These are phyloP conservation scores for Scolopax bukidnonensis DNA, from an alignment of 2,797 vertebrate genomes.

Conservation along the genomic window DNA sequence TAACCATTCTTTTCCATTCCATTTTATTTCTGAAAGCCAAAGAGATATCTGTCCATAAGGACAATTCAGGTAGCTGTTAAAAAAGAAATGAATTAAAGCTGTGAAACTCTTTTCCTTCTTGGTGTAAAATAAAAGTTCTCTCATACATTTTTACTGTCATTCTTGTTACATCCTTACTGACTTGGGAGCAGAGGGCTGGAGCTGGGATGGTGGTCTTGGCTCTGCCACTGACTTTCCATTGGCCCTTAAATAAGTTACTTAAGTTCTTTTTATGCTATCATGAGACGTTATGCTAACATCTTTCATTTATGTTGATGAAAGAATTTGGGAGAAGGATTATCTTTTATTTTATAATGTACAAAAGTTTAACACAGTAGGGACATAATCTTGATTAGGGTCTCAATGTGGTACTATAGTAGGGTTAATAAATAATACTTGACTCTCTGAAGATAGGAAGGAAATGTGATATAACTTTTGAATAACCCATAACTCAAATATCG, in stretches of 20 bases:
- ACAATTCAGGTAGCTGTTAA: background rate
- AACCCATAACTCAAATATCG: slow-evolving; percentile 24
- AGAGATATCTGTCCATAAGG: background rate
- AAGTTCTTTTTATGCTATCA: background rate
- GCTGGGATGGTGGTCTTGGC: background rate
- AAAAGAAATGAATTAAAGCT: background rate
- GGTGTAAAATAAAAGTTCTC: background rate
- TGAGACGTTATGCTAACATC: background rate
- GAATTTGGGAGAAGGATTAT: slow-evolving; percentile 1
- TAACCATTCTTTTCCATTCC: background rate
- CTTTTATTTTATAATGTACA: slow-evolving; percentile 11
- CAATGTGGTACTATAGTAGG: slow-evolving; percentile 34
- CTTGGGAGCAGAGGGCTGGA: background rate
- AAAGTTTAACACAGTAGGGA: slow-evolving; percentile 21
- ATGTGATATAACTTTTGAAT: slow-evolving; percentile 51
- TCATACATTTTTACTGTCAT: background rate
- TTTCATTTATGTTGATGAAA: background rate
- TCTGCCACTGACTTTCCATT: background rate
- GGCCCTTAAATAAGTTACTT: background rate
- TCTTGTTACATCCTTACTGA: background rate
- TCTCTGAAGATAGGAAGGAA: slow-evolving; percentile 34
- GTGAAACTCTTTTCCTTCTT: background rate
- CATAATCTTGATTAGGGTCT: slow-evolving; percentile 24
- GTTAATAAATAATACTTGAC: slow-evolving; percentile 65
- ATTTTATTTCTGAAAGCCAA: background rate